Conservation (phyloP, 2,113 vertebrate genomes). For the Pan paniscus region DNA sequence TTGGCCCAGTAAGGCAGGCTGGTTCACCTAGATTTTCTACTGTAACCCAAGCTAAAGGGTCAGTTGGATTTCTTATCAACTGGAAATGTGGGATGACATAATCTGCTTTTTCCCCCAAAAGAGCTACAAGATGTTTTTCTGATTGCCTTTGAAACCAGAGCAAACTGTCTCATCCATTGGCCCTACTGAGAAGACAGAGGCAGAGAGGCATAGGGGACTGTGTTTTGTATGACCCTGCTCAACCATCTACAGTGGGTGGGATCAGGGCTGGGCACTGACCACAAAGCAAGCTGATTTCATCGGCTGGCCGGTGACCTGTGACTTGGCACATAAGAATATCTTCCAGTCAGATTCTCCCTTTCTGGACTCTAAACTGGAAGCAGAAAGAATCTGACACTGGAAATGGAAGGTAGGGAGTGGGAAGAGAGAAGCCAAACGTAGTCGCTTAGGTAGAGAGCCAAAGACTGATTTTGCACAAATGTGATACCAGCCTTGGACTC, state of each 20-base stretch:
- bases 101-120: not conserved
- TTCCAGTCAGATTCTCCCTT: not conserved
- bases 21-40: not conserved
- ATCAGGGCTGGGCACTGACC: not conserved
- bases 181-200: not conserved
- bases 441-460: not conserved
- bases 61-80: not conserved
- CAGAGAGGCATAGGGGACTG: not conserved
- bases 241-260: not conserved
- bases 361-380: not conserved
- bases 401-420: not conserved
- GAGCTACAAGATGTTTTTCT: not conserved
- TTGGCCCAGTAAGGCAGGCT: slow-evolving; percentile 39
- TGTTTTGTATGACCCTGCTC: not conserved
- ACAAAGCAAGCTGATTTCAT: not conserved
- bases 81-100: not conserved
- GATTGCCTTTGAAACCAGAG: not conserved
- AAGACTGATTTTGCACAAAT: not conserved
- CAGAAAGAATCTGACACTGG: not conserved
- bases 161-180: not conserved
- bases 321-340: not conserved
- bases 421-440: not conserved
- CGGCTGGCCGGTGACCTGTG: not conserved
- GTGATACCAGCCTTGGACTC: not conserved
- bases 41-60: not conserved